Base-by-base conservation (phyloP, 23 tunicate species). In the Styela clava region DNA sequence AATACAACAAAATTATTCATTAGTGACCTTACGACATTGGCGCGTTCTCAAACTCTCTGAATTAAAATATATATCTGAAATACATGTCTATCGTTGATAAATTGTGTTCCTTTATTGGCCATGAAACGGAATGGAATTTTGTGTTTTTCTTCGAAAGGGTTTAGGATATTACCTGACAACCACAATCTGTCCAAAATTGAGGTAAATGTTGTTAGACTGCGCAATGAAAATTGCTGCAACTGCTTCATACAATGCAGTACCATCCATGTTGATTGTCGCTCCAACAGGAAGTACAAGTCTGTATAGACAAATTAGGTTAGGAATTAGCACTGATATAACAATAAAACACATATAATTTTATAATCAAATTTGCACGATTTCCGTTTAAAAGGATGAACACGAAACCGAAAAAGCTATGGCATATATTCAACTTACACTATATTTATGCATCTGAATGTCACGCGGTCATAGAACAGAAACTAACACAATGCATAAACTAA, bases 191-290 rank as follows among this genome's bases (percentile, higher is more conserved):
- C 99, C 99, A 35, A 91, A 91, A 84, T 87, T 96, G 2, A 96
- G 90, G 27, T 26, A 62, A 22, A 96, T 76, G 35, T 94, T 94
- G 84, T 85, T 88, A 3, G 80, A 83, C 74, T 96, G 99, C 2
- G 99, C 99, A 33, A 96, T 96, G 56, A 81, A 91, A 33, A 96
- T 88, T 22, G 99, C 99, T 31, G 99, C 99, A n/a, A 96, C 99
- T 12, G 99, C 99, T 78, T 96, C 99, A 73, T 91, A 96, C 68
- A 96, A 67, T 2, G 99, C 99, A 1, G 99, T 96, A 16, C 99
- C 99, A 62, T 96, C 99, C 99, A 96, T 96, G 68, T 96, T 96
- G 24, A 96, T 96, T 0, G 99, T 96, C 0, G 99, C 99, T 3
- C 99, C 99, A 71, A 96, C 86, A 0, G 99, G 99, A 33, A 96